A percentile compares a stretch with the other conserved stretches of the same genome.
phyloP scores from a whole-genome alignment of 2,888 invertebrate genomes.

The Synergus japonicus region DNA sequence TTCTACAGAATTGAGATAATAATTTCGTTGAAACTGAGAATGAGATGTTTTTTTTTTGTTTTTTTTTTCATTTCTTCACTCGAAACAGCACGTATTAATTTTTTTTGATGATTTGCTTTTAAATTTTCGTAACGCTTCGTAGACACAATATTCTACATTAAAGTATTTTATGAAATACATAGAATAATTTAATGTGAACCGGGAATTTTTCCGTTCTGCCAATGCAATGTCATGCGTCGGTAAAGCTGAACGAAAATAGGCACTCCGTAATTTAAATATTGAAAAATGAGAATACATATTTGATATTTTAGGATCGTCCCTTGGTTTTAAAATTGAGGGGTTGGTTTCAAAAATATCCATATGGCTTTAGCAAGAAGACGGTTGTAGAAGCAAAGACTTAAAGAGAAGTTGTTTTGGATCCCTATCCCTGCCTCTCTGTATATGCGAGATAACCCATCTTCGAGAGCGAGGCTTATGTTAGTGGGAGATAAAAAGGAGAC shows the following conservation, averaged over 20 bases:
- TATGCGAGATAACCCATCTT: constrained; percentile 40
- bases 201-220: too few relatives aligned
- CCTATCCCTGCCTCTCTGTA: constrained; percentile 23
- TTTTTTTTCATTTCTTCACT: neutral
- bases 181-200: too few relatives aligned
- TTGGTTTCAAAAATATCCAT: neutral
- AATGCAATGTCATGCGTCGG: too few relatives aligned
- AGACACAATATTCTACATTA: too few relatives aligned
- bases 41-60: neutral
- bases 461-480: constrained; percentile 27
- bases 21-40: neutral
- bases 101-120: too few relatives aligned
- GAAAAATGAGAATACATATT: neutral
- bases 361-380: constrained; percentile 1
- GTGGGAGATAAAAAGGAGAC: constrained; percentile 21
- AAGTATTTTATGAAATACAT: too few relatives aligned
- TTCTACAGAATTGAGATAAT: neutral
- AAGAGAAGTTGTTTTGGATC: constrained; percentile 25
- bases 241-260: too few relatives aligned
- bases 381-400: constrained; percentile 6
- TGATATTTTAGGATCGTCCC: neutral
- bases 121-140: too few relatives aligned
- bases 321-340: neutral
- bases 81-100: too few relatives aligned
- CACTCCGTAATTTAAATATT: neutral